These are phyloP conservation scores for Alcedo quadribrachys DNA, from an alignment of 2,797 vertebrate genomes.

Conservation along the genomic window DNA sequence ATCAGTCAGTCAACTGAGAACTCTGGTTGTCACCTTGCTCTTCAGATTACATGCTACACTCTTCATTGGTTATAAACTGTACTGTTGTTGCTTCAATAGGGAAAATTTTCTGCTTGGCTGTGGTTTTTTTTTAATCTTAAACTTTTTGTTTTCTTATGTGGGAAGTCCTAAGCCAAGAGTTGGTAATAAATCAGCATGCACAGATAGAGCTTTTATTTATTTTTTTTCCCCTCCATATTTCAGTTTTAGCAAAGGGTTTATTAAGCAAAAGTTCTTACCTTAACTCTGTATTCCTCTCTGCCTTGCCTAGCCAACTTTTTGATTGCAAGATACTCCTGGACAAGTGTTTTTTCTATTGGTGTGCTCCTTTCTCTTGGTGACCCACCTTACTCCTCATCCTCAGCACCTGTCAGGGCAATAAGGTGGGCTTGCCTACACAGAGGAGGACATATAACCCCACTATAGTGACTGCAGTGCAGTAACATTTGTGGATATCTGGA, in stretches of 20 bases:
- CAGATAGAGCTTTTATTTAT: neutral
- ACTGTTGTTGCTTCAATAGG: neutral
- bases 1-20: neutral
- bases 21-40: neutral
- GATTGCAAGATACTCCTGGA: neutral
- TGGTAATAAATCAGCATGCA: neutral
- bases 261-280: neutral
- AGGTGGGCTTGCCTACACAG: neutral
- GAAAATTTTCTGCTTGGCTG: neutral
- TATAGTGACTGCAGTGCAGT: fast-evolving
- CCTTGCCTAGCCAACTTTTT: neutral
- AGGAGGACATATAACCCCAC: fast-evolving
- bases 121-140: neutral
- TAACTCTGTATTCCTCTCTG: neutral
- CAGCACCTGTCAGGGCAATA: no score
- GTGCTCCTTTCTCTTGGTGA: neutral
- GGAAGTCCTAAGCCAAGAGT: neutral
- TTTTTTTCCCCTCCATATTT: neutral
- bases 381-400: neutral
- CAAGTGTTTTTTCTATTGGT: neutral
- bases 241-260: neutral
- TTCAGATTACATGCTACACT: neutral
- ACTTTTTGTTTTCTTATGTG: neutral
- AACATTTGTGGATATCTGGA: fast-evolving
- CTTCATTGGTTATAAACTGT: neutral